Conservation (phyloP, 2,888 invertebrate species). For the Syrista parreyssii region DNA sequence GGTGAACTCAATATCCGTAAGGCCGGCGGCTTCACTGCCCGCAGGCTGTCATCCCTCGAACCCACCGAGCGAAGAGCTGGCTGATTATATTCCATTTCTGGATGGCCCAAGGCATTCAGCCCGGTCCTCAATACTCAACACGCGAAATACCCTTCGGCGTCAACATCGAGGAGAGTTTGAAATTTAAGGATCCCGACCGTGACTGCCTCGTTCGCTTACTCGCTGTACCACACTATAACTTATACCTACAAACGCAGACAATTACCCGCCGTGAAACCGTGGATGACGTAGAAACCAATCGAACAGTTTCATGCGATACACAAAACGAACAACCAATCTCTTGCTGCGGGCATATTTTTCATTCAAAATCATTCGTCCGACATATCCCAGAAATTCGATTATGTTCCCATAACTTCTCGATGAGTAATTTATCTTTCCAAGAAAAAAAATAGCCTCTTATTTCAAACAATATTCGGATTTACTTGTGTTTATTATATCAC, state of each 20-base stretch:
- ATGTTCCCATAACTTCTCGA: neutral
- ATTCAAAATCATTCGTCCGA: neutral
- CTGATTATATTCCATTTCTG: conserved; percentile 67
- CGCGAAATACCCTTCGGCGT: conserved; percentile 57
- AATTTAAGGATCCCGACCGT: conserved; percentile 47
- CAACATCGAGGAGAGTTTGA: conserved; percentile 56
- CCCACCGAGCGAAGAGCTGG: conserved; percentile 55
- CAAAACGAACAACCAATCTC: neutral
- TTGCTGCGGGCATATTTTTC: neutral
- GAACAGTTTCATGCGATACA: neutral
- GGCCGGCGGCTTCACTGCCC: conserved; percentile 48
- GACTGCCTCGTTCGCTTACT: conserved; percentile 1
- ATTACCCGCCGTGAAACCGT: neutral
- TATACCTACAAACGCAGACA: neutral
- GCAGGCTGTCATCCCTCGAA: conserved; percentile 64
- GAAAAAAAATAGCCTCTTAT: neutral
- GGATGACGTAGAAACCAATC: neutral
- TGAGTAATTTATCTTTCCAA: neutral
- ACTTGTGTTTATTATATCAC: neutral
- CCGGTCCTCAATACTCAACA: conserved; percentile 46
- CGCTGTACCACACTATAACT: neutral
- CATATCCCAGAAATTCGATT: neutral
- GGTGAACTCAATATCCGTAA: conserved; percentile 64
- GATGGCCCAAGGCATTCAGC: conserved; percentile 50
- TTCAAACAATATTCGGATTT: neutral